Evolutionary conservation across 2,888 invertebrate species (phyloP).

Genomic region (Creontiades dilutus): DNA sequence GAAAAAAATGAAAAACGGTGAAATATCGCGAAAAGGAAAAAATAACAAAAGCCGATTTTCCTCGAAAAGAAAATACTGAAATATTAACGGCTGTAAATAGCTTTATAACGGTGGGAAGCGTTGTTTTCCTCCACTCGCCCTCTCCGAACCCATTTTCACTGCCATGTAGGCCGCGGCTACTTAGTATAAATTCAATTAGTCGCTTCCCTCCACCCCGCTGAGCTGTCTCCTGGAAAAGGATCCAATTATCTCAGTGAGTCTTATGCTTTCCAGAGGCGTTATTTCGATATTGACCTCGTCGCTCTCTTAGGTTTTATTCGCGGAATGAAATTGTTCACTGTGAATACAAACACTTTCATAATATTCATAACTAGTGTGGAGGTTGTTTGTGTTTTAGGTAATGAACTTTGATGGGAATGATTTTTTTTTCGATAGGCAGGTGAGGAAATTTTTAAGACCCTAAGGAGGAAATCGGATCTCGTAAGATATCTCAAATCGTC

Average conservation of each 20-base stretch:
- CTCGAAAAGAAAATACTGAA: background rate
- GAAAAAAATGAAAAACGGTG: too few relatives aligned
- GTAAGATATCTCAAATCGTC: too few relatives aligned
- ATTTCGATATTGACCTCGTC: too few relatives aligned
- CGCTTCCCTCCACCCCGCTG: background rate
- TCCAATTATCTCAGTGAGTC: background rate
- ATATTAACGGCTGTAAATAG: background rate
- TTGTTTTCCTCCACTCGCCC: background rate
- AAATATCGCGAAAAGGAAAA: too few relatives aligned
- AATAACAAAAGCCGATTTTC: background rate
- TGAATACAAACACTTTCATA: too few relatives aligned
- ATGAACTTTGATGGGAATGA: too few relatives aligned
- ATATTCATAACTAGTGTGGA: too few relatives aligned
- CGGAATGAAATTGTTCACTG: too few relatives aligned
- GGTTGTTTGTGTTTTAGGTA: too few relatives aligned
- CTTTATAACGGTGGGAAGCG: background rate
- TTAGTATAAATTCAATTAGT: constrained; percentile 8
- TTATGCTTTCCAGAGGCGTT: background rate
- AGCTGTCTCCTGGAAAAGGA: background rate
- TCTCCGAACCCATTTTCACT: background rate
- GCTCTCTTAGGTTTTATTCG: background rate
- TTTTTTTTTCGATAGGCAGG: too few relatives aligned
- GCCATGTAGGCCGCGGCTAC: background rate
- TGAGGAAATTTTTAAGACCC: too few relatives aligned
- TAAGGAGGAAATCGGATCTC: too few relatives aligned